These are phyloP conservation scores for Macaca mulatta DNA, from an alignment of 2,113 vertebrate genomes.

Conservation along the genomic window DNA sequence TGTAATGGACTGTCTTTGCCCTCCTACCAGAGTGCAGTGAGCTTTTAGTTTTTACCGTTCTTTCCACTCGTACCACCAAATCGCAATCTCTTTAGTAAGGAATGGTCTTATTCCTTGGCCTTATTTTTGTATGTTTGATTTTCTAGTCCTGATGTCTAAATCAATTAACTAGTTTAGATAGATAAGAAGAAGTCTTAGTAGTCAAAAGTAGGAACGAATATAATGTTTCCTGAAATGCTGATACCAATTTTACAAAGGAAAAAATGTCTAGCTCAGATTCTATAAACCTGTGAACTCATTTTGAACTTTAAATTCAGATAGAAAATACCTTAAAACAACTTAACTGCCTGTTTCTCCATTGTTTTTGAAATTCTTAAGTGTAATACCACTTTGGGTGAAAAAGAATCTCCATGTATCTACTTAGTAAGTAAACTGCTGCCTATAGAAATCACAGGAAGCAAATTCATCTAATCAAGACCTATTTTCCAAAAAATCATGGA, in stretches of 20 bases:
- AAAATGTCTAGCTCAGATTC: neutral
- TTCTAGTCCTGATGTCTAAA: constrained; percentile 29
- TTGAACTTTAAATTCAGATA: constrained; percentile 36
- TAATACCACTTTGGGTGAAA: neutral
- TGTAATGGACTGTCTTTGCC: constrained; percentile 28
- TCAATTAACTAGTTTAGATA: constrained; percentile 1
- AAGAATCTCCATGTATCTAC: constrained; percentile 7
- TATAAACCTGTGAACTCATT: constrained; percentile 19
- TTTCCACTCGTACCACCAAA: neutral
- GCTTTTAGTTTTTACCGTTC: neutral
- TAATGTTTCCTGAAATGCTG: constrained; percentile 16
- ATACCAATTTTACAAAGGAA: neutral
- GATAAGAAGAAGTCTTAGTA: constrained; percentile 5
- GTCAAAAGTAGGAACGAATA: neutral
- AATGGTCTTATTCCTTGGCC: neutral
- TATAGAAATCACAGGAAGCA: constrained; percentile 30
- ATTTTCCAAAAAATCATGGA: neutral
- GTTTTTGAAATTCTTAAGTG: constrained; percentile 39
- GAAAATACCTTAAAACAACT: constrained; percentile 37
- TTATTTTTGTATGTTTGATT: constrained; percentile 5
- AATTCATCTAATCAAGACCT: neutral
- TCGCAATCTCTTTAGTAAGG: neutral
- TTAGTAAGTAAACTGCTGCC: constrained; percentile 5
- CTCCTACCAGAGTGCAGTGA: neutral
- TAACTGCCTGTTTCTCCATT: neutral